These are phyloP conservation scores for Alsophila aescularia DNA, from an alignment of 2,888 invertebrate species.

Conservation along the genomic window DNA sequence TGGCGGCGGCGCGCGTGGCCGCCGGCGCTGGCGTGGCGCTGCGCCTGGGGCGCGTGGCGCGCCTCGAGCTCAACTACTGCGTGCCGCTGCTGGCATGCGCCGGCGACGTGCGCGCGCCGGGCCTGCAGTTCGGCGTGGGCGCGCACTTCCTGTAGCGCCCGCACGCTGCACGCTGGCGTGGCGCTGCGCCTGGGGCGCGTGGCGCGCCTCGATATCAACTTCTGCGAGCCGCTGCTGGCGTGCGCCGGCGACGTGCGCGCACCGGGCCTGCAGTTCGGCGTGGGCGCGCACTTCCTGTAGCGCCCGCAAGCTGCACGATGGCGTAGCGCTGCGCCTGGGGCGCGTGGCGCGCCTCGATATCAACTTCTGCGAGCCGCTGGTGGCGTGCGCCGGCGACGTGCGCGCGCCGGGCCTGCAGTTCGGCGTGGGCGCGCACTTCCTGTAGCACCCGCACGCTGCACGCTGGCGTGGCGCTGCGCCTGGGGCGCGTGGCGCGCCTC, in stretches of 20 bases:
- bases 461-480: constrained; percentile 77
- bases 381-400: constrained; percentile 86
- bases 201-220: constrained; percentile 98
- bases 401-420: constrained; percentile 90
- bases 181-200: constrained; percentile 89
- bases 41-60: constrained; percentile 91
- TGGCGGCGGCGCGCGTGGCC: constrained; percentile 87
- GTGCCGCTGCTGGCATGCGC: constrained; percentile 88
- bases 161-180: too few relatives aligned
- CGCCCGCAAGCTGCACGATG: too few relatives aligned
- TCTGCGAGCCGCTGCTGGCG: constrained; percentile 91
- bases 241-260: constrained; percentile 86
- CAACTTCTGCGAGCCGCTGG: constrained; percentile 95
- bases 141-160: constrained; percentile 74
- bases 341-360: constrained; percentile 96
- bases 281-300: constrained; percentile 86
- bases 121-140: constrained; percentile 94
- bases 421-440: constrained; percentile 89
- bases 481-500: constrained; percentile 93
- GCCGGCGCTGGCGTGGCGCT: constrained; percentile 86
- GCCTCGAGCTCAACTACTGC: constrained; percentile 98
- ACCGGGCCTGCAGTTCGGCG: constrained; percentile 92
- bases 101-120: constrained; percentile 87
- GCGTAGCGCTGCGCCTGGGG: constrained; percentile 86
- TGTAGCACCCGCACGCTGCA: constrained; percentile 14